Percentiles rank a stretch among this genome's conserved stretches.
Evolutionary conservation across 1,140 invertebrate genomes (phyloP).

Genomic region (Calliopsis andreniformis): DNA sequence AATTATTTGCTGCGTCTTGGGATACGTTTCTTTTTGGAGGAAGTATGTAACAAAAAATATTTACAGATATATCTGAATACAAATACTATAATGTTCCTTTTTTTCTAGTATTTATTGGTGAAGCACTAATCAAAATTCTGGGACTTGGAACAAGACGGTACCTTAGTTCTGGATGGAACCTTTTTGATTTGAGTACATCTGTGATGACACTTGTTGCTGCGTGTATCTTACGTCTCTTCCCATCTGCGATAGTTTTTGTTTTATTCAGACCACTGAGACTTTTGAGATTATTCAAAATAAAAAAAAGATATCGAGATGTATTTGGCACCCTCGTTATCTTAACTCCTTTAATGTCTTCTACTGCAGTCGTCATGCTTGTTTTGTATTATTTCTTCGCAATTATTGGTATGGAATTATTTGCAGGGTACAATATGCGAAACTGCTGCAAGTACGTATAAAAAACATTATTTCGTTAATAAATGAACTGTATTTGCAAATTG

Average conservation of each 20-base stretch:
- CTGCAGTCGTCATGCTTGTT: constrained; percentile 91
- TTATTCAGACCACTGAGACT: constrained; percentile 87
- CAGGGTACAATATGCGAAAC: constrained; percentile 88
- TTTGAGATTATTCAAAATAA: constrained; percentile 89
- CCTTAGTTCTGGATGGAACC: constrained; percentile 92
- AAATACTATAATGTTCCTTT: background rate
- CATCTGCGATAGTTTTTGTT: constrained; percentile 87
- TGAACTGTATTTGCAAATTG: constrained; percentile 8
- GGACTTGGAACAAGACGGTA: constrained; percentile 88
- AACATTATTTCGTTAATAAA: background rate
- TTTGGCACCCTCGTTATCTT: constrained; percentile 93
- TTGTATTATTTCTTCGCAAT: constrained; percentile 96
- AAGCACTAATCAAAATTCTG: constrained; percentile 89
- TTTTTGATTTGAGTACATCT: constrained; percentile 91
- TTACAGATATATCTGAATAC: background rate
- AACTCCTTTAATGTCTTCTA: constrained; percentile 88
- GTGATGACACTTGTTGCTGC: constrained; percentile 86
- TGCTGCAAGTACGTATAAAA: constrained; percentile 90
- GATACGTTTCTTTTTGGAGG: constrained; percentile 87
- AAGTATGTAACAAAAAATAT: constrained; percentile 81
- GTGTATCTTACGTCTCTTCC: constrained; percentile 84
- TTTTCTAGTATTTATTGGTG: constrained; percentile 87
- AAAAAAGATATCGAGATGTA: constrained; percentile 93
- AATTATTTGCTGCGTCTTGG: constrained; percentile 87
- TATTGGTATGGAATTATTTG: constrained; percentile 95